Percentiles rank a stretch among this genome's conserved stretches.
Evolutionary conservation across 2,797 vertebrate genomes (phyloP).

Genomic region (Amblyraja radiata): DNA sequence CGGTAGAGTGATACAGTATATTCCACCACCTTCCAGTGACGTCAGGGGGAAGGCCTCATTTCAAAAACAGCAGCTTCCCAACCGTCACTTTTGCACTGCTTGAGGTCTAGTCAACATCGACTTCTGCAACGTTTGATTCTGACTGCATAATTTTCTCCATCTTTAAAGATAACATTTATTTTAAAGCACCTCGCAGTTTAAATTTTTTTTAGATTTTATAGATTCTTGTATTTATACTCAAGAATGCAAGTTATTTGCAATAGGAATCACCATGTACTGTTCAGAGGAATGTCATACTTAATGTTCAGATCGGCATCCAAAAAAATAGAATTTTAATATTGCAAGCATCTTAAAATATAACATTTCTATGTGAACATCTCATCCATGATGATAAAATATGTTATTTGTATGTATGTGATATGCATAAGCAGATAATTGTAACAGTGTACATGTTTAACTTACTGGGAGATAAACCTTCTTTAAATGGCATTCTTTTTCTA

Average conservation of each 20-base stretch:
- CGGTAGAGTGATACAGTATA: too few relatives aligned
- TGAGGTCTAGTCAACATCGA: too few relatives aligned
- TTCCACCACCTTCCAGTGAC: too few relatives aligned
- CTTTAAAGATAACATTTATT: too few relatives aligned
- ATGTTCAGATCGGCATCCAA: neutral
- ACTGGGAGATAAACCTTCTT: conserved; percentile 86
- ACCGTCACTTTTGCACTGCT: too few relatives aligned
- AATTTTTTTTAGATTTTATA: too few relatives aligned
- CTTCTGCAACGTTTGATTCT: too few relatives aligned
- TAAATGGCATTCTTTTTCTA: conserved; percentile 88
- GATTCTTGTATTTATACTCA: neutral
- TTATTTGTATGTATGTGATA: neutral
- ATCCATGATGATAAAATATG: neutral
- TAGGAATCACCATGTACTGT: neutral
- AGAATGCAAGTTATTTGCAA: neutral
- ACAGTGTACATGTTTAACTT: conserved; percentile 55
- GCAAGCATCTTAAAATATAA: neutral
- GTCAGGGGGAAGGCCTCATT: too few relatives aligned
- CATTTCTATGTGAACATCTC: neutral
- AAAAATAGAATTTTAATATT: neutral
- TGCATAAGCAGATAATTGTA: neutral
- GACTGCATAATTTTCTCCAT: too few relatives aligned
- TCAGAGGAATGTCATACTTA: neutral
- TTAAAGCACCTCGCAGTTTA: too few relatives aligned
- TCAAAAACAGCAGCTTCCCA: too few relatives aligned